Conservation (phyloP, 2,888 invertebrate species). For the Ferrisia virgata region DNA sequence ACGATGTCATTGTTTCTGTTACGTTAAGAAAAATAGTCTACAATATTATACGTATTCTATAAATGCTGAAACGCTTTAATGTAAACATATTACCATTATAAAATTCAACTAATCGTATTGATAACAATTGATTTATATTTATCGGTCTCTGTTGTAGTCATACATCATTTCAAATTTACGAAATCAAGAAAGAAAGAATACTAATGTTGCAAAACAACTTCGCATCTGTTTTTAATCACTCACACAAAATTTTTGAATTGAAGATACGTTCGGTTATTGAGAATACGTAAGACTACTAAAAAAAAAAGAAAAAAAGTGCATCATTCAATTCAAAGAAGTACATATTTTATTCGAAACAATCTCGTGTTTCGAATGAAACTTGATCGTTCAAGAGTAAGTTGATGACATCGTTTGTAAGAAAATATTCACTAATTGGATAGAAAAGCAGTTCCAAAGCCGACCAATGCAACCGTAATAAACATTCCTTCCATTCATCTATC, state of each 20-base stretch:
- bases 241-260: background rate
- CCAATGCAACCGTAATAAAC: background rate
- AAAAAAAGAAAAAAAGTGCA: background rate
- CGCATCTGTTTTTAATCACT: too few relatives aligned
- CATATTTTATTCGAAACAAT: background rate
- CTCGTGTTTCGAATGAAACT: background rate
- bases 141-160: too few relatives aligned
- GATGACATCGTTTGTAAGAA: background rate
- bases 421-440: conserved; percentile 37
- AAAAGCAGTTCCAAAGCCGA: background rate
- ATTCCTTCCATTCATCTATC: background rate
- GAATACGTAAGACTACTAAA: background rate
- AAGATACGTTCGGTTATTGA: too few relatives aligned
- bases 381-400: background rate
- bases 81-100: background rate
- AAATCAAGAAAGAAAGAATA: too few relatives aligned
- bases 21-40: background rate
- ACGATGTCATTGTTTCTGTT: background rate
- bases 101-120: too few relatives aligned
- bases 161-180: too few relatives aligned
- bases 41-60: background rate
- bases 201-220: too few relatives aligned
- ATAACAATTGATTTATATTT: too few relatives aligned
- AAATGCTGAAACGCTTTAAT: background rate
- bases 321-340: background rate